Conservation (phyloP, 2,888 invertebrate species). For the Clivina fossor region DNA sequence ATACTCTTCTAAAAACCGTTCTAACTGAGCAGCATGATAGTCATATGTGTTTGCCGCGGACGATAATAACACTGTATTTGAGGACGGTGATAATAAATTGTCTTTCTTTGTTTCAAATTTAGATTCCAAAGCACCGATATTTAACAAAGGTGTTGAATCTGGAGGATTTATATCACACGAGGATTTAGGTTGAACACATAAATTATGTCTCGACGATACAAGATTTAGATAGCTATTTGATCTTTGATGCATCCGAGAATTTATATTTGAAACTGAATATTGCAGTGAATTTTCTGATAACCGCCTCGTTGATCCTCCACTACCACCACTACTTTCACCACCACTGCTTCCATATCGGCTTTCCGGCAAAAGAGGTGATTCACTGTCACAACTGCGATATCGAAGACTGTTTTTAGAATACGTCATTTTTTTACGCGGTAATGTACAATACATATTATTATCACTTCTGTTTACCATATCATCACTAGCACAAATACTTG, state of each 20-base stretch:
- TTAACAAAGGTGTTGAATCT: constrained; percentile 64
- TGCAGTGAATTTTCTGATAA: constrained; percentile 56
- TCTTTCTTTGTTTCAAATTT: constrained; percentile 41
- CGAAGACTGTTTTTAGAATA: constrained; percentile 45
- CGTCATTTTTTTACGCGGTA: constrained; percentile 56
- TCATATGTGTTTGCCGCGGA: constrained; percentile 64
- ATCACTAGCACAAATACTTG: constrained; percentile 51
- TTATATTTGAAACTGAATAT: constrained; percentile 35
- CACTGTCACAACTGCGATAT: constrained; percentile 63
- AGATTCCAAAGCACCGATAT: constrained; percentile 59
- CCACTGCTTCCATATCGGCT: constrained; percentile 73
- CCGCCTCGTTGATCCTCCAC: constrained; percentile 53
- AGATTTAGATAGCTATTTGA: constrained; percentile 74
- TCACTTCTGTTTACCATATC: constrained; percentile 46
- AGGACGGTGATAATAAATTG: constrained; percentile 28
- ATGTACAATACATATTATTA: constrained; percentile 65
- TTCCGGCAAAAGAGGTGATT: constrained; percentile 70
- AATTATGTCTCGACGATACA: constrained; percentile 58
- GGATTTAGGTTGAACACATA: constrained; percentile 67
- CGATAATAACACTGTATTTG: constrained; percentile 10
- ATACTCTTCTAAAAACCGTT: constrained; percentile 78
- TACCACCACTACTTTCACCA: constrained; percentile 59
- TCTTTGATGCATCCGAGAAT: constrained; percentile 54
- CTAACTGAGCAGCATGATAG: constrained; percentile 77
- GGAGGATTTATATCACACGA: constrained; percentile 44